These are phyloP conservation scores for Epinephelus awoara DNA, from an alignment of 2,797 vertebrate species.

Conservation along the genomic window DNA sequence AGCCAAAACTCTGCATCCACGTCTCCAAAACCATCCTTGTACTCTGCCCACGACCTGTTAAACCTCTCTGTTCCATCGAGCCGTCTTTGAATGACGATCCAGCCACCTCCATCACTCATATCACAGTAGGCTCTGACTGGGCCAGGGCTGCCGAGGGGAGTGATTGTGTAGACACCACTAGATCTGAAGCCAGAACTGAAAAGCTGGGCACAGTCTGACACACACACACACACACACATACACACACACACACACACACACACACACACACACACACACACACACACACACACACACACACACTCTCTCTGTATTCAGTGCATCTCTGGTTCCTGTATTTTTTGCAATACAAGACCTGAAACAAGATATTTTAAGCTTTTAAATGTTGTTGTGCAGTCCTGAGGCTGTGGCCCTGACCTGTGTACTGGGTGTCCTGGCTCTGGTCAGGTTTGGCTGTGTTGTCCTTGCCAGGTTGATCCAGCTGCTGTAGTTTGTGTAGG, in stretches of 20 bases:
- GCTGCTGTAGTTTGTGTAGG: constrained; percentile 83
- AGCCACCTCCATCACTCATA: constrained; percentile 94
- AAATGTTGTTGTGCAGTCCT: neutral
- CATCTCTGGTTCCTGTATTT: constrained; percentile 7
- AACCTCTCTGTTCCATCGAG: constrained; percentile 89
- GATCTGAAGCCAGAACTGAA: constrained; percentile 86
- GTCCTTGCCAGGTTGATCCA: constrained; percentile 62
- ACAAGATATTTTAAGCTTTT: neutral
- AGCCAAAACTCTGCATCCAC: constrained; percentile 92
- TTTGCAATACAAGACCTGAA: neutral
- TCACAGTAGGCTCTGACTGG: constrained; percentile 90
- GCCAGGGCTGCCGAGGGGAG: constrained; percentile 78
- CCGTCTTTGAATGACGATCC: constrained; percentile 94
- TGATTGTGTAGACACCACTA: constrained; percentile 91
- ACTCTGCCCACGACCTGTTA: constrained; percentile 92
- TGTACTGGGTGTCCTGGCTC: constrained; percentile 51
- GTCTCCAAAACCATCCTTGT: constrained; percentile 95
- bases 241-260: constrained; percentile 16
- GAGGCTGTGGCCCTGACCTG: constrained; percentile 61
- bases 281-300: constrained; percentile 19
- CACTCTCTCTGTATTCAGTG: constrained; percentile 7
- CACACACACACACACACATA: constrained; percentile 20
- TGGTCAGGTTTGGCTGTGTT: constrained; percentile 24
- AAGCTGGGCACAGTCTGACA: constrained; percentile 92
- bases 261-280: constrained; percentile 9